Evolutionary conservation across 2,888 invertebrate genomes (phyloP).

Genomic region (Esperia sulphurella): DNA sequence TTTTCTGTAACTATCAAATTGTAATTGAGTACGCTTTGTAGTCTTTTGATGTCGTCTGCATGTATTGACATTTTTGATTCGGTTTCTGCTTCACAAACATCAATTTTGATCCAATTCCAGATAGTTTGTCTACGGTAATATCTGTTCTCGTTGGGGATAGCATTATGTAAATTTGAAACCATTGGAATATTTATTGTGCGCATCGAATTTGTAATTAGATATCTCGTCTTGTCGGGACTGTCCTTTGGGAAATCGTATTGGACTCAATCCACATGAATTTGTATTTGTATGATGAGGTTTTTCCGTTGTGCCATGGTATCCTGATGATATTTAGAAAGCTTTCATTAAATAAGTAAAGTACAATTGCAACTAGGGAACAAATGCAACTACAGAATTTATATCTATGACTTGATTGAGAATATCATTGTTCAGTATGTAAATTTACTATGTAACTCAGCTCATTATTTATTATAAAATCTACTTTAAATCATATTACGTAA

Average conservation of each 20-base stretch:
- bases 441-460: too few relatives aligned
- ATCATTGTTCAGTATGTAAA: too few relatives aligned
- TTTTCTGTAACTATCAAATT: slow-evolving; percentile 65
- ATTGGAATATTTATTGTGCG: slow-evolving; percentile 70
- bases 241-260: slow-evolving; percentile 64
- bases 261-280: slow-evolving; percentile 47
- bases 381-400: too few relatives aligned
- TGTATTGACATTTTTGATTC: slow-evolving; percentile 43
- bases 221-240: slow-evolving; percentile 41
- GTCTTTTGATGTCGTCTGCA: slow-evolving; percentile 67
- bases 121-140: slow-evolving; percentile 9
- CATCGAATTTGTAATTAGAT: slow-evolving; percentile 73
- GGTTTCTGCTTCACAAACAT: slow-evolving; percentile 31
- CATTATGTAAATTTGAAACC: slow-evolving; percentile 56
- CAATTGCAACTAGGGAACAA: too few relatives aligned
- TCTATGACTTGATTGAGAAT: too few relatives aligned
- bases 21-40: slow-evolving; percentile 63
- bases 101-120: slow-evolving; percentile 14
- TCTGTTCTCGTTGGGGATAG: slow-evolving; percentile 1
- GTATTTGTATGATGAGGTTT: neutral
- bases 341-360: slow-evolving; percentile 1
- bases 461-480: too few relatives aligned
- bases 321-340: slow-evolving; percentile 13
- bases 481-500: too few relatives aligned
- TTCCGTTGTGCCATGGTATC: slow-evolving; percentile 2